These are phyloP conservation scores for Astreopora myriophthalma DNA, from an alignment of 64 coral and sea anemone genomes.

Conservation along the genomic window DNA sequence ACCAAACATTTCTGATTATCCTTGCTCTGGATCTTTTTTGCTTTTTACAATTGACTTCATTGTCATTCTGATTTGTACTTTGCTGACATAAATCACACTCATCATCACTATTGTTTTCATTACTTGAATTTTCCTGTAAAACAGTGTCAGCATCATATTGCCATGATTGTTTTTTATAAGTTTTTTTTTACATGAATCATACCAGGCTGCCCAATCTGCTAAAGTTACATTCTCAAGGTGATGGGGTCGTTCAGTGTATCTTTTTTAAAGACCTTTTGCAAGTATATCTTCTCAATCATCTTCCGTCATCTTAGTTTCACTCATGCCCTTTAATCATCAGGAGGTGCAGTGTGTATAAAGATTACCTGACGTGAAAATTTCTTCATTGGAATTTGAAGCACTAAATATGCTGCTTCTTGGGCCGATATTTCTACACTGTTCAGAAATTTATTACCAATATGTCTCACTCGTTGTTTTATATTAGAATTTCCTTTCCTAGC, in stretches of 20 bases:
- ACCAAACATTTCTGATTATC: background rate
- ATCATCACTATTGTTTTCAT: too few species aligned
- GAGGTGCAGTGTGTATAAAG: constrained; percentile 47
- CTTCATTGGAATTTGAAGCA: background rate
- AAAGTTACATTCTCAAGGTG: constrained; percentile 4
- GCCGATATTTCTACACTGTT: constrained; percentile 40
- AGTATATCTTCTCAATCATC: constrained; percentile 46
- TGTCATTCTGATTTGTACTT: background rate
- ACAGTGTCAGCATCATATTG: too few species aligned
- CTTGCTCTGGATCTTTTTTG: background rate
- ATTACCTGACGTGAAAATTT: constrained; percentile 5
- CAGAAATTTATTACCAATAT: constrained; percentile 16
- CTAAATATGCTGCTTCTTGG: constrained; percentile 19
- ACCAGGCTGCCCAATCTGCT: constrained; percentile 49
- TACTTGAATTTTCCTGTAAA: too few species aligned
- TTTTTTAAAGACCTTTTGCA: constrained; percentile 15
- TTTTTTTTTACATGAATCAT: too few species aligned
- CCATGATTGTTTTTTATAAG: too few species aligned
- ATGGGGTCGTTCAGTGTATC: constrained; percentile 24
- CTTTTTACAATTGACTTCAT: background rate
- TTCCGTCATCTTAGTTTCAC: constrained; percentile 27
- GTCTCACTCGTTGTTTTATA: constrained; percentile 17
- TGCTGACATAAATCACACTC: background rate
- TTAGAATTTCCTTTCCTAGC: constrained; percentile 36
- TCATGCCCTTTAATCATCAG: constrained; percentile 40